Conservation (phyloP, 2,888 invertebrate genomes). For the Sarcophaga carnaria region DNA sequence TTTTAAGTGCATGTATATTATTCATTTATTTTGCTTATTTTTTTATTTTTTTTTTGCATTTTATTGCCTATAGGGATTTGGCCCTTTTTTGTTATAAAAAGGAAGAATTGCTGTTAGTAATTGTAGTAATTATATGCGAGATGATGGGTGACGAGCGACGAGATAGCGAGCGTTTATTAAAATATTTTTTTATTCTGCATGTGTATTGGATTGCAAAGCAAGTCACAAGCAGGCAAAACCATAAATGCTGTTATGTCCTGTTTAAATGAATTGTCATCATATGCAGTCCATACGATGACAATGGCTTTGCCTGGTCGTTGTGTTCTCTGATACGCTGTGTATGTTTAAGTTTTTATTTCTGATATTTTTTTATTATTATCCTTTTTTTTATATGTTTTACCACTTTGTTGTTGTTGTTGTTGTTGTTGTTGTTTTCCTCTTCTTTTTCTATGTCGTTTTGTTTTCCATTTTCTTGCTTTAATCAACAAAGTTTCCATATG, state of each 20-base stretch:
- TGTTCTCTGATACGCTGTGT: neutral
- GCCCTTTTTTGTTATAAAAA: conserved; percentile 12
- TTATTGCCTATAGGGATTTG: conserved; percentile 36
- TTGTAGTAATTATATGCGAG: conserved; percentile 47
- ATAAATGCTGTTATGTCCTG: conserved; percentile 32
- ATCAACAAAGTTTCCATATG: conserved; percentile 45
- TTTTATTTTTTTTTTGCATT: neutral
- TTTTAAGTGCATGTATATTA: no score
- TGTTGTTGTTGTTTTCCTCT: no score
- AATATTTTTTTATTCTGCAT: conserved; percentile 12
- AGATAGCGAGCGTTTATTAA: conserved; percentile 3
- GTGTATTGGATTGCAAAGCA: conserved; percentile 11
- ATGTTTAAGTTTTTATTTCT: neutral
- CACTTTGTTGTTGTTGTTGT: no score
- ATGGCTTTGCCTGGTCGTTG: conserved; percentile 1
- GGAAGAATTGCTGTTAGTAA: neutral
- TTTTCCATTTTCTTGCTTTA: conserved; percentile 32
- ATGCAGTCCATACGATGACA: conserved; percentile 51
- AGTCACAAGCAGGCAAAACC: conserved; percentile 23
- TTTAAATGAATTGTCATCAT: conserved; percentile 32
- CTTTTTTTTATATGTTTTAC: no score
- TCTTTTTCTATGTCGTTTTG: neutral
- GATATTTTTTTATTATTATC: neutral
- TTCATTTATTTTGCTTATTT: neutral
- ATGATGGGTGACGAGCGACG: neutral